phyloP scores from a whole-genome alignment of 2,797 vertebrate genomes.

The Nothura maculosa region DNA sequence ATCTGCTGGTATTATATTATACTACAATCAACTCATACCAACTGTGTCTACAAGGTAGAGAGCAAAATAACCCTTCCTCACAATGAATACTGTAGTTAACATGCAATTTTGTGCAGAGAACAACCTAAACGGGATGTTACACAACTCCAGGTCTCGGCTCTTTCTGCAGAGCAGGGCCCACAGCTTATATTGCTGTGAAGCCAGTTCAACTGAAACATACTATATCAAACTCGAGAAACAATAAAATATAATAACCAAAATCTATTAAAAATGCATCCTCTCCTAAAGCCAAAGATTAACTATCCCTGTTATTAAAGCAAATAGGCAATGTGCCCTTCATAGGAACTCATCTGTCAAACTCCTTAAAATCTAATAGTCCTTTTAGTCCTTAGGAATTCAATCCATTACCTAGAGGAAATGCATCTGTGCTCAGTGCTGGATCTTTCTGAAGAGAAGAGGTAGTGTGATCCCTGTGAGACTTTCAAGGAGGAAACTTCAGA shows the following conservation, averaged over 20 bases:
- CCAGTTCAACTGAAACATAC: background rate
- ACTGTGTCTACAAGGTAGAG: background rate
- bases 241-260: constrained; percentile 4
- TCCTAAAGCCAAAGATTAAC: constrained; percentile 27
- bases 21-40: background rate
- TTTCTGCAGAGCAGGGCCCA: background rate
- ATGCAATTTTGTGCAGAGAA: background rate
- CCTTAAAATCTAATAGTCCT: background rate
- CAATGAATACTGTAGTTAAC: background rate
- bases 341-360: constrained; percentile 16
- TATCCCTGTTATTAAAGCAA: constrained; percentile 12
- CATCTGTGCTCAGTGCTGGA: background rate
- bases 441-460: background rate
- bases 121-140: background rate
- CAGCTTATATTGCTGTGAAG: background rate
- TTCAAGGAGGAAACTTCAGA: background rate
- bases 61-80: background rate
- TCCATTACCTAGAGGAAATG: background rate
- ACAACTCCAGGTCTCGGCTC: background rate
- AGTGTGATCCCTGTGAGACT: background rate
- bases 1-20: background rate
- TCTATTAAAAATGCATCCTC: background rate
- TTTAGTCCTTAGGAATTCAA: background rate
- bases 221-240: background rate
- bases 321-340: background rate